A percentile compares a stretch with the other conserved stretches of the same genome.
Conservation (phyloP, 2,113 vertebrate genomes). For the Cololabis saira region DNA sequence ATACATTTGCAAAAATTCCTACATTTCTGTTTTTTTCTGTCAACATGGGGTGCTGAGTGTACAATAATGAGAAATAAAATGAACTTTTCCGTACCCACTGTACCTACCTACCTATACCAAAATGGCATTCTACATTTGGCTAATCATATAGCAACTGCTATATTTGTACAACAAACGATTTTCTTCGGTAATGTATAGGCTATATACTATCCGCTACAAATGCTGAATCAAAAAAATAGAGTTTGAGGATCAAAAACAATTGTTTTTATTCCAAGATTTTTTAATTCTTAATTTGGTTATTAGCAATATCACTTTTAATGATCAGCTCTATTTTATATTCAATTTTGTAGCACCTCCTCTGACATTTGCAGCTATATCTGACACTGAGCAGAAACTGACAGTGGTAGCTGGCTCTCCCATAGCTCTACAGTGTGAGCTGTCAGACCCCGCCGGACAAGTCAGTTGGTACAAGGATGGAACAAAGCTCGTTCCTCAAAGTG, state of each 20-base stretch:
- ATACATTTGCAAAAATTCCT: too few species aligned
- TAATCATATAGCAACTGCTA: too few species aligned
- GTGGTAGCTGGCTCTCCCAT: slow-evolving; percentile 64
- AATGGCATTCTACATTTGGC: too few species aligned
- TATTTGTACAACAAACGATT: too few species aligned
- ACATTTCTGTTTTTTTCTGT: too few species aligned
- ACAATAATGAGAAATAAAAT: too few species aligned
- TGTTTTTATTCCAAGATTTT: slow-evolving; percentile 15
- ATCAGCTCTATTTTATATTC: slow-evolving; percentile 59
- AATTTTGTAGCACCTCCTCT: slow-evolving; percentile 74
- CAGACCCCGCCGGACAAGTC: slow-evolving; percentile 67
- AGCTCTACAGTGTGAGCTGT: slow-evolving; percentile 73
- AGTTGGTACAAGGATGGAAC: slow-evolving; percentile 75
- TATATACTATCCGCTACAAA: too few species aligned
- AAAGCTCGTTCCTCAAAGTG: slow-evolving; percentile 59
- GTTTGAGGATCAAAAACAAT: neutral
- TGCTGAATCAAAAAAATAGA: too few species aligned
- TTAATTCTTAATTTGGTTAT: slow-evolving; percentile 21
- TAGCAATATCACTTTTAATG: slow-evolving; percentile 27
- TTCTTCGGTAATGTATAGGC: too few species aligned
- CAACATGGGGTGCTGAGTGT: too few species aligned
- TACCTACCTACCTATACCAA: too few species aligned
- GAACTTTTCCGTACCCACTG: too few species aligned
- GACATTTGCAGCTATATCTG: slow-evolving; percentile 70
- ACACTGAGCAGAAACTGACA: slow-evolving; percentile 69